Evolutionary conservation across 2,113 vertebrate species (phyloP).

Genomic region (Argyrosomus japonicus): DNA sequence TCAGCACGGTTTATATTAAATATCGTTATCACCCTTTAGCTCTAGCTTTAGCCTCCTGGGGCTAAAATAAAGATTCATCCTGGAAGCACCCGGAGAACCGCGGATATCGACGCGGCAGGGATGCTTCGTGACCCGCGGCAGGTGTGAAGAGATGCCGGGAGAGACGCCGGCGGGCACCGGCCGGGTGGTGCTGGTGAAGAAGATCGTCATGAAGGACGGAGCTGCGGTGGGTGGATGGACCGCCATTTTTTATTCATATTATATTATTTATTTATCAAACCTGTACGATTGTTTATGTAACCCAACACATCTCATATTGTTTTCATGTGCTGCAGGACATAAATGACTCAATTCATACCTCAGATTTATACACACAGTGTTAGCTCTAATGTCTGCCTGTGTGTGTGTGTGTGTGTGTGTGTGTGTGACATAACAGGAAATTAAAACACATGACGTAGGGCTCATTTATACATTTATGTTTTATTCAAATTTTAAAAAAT

Average conservation of each 20-base stretch:
- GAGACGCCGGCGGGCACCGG: constrained; percentile 66
- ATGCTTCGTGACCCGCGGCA: constrained; percentile 79
- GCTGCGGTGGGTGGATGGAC: constrained; percentile 72
- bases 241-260: constrained; percentile 29
- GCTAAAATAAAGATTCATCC: constrained; percentile 63
- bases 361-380: background rate
- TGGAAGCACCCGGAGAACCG: constrained; percentile 81
- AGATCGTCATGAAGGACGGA: constrained; percentile 85
- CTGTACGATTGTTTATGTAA: background rate
- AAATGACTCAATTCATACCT: background rate
- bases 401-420: constrained; percentile 15
- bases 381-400: background rate
- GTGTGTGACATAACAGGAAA: constrained; percentile 28
- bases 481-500: no score
- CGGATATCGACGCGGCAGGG: constrained; percentile 83
- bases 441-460: constrained; percentile 12
- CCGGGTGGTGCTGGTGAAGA: constrained; percentile 85
- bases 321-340: background rate
- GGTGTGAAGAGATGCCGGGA: constrained; percentile 79
- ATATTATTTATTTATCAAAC: background rate
- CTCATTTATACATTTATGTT: background rate
- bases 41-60: constrained; percentile 50
- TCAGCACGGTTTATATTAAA: background rate
- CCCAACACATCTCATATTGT: background rate
- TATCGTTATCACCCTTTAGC: background rate